Base-by-base conservation (phyloP, 2,888 invertebrate species). In the Hybos culiciformis region DNA sequence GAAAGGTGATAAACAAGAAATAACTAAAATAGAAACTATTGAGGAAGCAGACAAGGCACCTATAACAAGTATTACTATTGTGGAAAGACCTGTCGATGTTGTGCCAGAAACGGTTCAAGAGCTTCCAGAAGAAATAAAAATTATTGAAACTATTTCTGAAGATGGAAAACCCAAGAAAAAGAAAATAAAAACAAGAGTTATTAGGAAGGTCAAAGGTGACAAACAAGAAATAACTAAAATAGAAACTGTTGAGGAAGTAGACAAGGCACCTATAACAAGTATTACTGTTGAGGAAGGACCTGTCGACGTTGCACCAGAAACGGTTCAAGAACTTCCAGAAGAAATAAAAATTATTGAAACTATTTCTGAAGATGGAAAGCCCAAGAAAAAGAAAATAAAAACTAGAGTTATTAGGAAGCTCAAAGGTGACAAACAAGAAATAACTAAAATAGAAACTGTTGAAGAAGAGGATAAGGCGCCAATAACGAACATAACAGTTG, bases 391-490 rank as follows among this genome's bases (percentile, higher is more conserved):
- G 3, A 26, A 26, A 26, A 58, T 52, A 3, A 60, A 54, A 43
- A 61, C 55, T 40, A 62, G 56, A 4, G 26, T 26, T 3, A 21
- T 58, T 50, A 26, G 7, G 12, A 26, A 33, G 18, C 9, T 56
- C 63, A 6, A 66, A 59, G 38, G 67, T 61, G 46, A 62, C 53
- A n/a, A 55, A 39, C 62, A 67, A 19, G 62, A 68, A 53, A 58
- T 66, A 1, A 66, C 65, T 1, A 66, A 67, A 43, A 63, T 67
- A 26, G 61, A 61, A 14, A 57, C 57, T 14, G 56, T 62, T 32
- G 67, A 70, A 48, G 69, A 69, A 56, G 69, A 69, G 44, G 67
- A 66, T 37, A 63, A 70, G 53, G 56, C 63, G 48, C 69, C 69
- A 12, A 55, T 64, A 42, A 61, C 34, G 8, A 33, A 49, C 4